Base-by-base conservation (phyloP, 2,888 invertebrate genomes). In the Oegoconia quadripuncta region DNA sequence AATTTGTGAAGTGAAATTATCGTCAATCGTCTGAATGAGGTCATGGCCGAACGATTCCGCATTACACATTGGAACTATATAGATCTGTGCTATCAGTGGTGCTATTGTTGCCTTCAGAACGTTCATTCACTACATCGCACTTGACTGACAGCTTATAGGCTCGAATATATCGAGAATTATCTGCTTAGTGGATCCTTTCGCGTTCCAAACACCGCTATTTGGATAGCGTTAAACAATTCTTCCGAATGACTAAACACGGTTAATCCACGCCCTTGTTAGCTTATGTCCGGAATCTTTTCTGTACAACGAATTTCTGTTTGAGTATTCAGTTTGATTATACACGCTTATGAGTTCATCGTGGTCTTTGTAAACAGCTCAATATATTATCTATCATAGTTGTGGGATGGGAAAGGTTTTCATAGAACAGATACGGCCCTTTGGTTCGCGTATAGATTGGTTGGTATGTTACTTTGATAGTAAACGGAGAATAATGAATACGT, bases 161-260 rank as follows among this genome's bases (percentile, higher is more conserved):
- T 67, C 58, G 61, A 59, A 52, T 68, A 66, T 72, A 76, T 78
- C 65, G 66, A 57, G 77, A 83, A 80, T 84, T 80, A 86, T 87
- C 77, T 84, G 83, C 82, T 86, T 83, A 86, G 75, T 74, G 69
- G 70, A 70, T 80, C 75, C 73, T 74, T 78, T 76, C 59, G 70
- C 55, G 65, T 65, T 58, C 52, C 64, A 61, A 68, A 69, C 69
- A 70, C 75, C 80, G 79, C 74, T 86, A 75, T 86, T 86, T 86
- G 81, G 82, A 66, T 74, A 83, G 84, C 76, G 86, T 80, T 83
- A 86, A 84, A 82, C 78, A 83, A 83, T 83, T 79, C 74, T 86
- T 86, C 82, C 84, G 74, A 80, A 51, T 68, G 86, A 83, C 74
- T 83, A 63, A 63, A 50, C 74, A 59, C 55, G 55, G 59, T 69